A percentile compares a stretch with the other conserved stretches of the same genome.
Conservation (phyloP, 1,140 invertebrate genomes). For the Zeugodacus cucurbitae region DNA sequence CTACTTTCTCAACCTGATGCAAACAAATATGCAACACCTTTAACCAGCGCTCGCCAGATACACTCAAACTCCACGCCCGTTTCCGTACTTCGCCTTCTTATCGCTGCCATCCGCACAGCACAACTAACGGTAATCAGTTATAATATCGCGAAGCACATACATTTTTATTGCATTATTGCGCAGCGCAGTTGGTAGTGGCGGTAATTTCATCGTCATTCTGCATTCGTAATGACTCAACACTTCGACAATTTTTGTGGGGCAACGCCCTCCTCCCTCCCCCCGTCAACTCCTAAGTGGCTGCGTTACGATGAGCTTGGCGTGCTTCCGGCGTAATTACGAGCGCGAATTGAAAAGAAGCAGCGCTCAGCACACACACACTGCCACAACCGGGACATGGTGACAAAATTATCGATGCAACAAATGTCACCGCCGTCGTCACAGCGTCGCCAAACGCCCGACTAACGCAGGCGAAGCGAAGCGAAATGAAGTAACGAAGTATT, state of each 20-base stretch:
- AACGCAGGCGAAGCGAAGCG: not conserved
- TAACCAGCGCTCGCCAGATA: not conserved
- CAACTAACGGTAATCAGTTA: not conserved
- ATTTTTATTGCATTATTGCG: slow-evolving; percentile 16
- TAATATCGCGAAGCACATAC: slow-evolving; percentile 8
- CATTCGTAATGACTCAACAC: slow-evolving; percentile 2
- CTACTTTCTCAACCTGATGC: not conserved
- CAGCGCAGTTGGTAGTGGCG: not conserved
- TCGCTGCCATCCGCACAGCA: not conserved
- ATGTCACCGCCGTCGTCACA: not conserved
- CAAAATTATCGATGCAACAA: not conserved
- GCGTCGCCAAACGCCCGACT: not conserved
- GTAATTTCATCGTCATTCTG: slow-evolving; percentile 15
- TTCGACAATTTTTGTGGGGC: not conserved
- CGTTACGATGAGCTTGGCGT: not conserved
- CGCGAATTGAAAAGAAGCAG: slow-evolving; percentile 15
- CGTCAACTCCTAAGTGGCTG: not conserved
- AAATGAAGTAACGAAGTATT: too few relatives aligned
- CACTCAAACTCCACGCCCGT: not conserved
- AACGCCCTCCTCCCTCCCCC: not conserved
- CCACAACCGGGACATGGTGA: not conserved
- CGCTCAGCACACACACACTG: not conserved
- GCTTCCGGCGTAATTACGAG: slow-evolving; percentile 27
- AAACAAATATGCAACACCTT: not conserved
- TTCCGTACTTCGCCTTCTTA: not conserved